Percentiles rank a stretch among this genome's conserved stretches.
These are phyloP conservation scores for Xylophagus ater DNA, from an alignment of 2,888 invertebrate genomes.

Conservation along the genomic window DNA sequence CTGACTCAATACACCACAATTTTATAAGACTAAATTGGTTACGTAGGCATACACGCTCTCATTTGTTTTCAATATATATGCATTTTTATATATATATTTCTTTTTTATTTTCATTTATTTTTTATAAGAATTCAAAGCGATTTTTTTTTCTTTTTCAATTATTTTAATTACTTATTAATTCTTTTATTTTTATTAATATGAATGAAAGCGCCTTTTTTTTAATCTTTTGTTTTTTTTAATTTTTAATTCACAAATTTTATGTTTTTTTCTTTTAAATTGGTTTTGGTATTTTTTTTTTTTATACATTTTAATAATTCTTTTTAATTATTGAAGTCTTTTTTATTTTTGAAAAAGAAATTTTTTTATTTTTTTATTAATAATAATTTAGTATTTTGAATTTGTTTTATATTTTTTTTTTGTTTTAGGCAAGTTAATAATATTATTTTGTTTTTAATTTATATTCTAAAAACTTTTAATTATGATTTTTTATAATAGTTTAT, in stretches of 20 bases:
- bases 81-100: too few species aligned
- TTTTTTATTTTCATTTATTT: too few species aligned
- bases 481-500: background rate
- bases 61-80: too few species aligned
- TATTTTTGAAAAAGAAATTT: background rate
- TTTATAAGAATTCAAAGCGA: too few species aligned
- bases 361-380: background rate
- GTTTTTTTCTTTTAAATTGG: background rate
- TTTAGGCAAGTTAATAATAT: too few species aligned
- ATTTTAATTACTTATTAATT: too few species aligned
- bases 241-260: conserved; percentile 1
- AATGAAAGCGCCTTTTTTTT: too few species aligned
- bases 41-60: too few species aligned
- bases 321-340: background rate
- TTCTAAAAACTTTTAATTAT: background rate
- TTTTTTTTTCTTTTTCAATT: background rate
- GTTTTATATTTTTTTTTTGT: background rate
- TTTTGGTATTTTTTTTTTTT: background rate
- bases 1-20: too few species aligned
- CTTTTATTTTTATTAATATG: too few species aligned
- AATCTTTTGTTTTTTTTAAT: background rate
- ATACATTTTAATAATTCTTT: background rate
- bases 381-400: background rate
- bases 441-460: background rate
- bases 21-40: too few species aligned